Base-by-base conservation (phyloP, 2,113 vertebrate species). In the Siniperca chuatsi region DNA sequence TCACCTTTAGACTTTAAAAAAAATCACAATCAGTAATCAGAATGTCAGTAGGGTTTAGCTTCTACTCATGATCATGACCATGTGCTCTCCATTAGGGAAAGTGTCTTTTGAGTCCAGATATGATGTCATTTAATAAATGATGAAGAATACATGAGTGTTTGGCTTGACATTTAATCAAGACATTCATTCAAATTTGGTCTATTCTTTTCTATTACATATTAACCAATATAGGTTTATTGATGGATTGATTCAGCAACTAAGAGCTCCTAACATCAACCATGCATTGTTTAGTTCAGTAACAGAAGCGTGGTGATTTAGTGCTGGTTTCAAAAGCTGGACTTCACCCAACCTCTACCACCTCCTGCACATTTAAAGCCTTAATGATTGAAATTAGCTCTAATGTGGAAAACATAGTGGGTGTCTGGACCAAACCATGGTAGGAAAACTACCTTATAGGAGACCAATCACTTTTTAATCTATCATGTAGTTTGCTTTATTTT, bases 401-500 rank as follows among this genome's bases (percentile, higher is more conserved):
- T 40, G 35, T 54, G 29, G 35, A 68, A 72, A 73, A 58, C 8
- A 61, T 12, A 54, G 21, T 11, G 8, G 46, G 42, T 82, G 54
- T 78, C 81, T 64, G 46, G 35, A 75, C 57, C 4, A 64, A 73
- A 48, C 58, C 16, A 13, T 29, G 23, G 18, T 50, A n/a, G 23
- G 40, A 65, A 66, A 76, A 54, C 44, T 25, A 57, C 35, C 15
- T 65, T 29, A 29, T 8, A 74, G 50, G 69, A 25, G 23, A 52
- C 29, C 25, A 65, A 87, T 76, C 33, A 55, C 40, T 75, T 75
- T 84, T 69, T 52, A 67, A 75, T 82, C 0, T 40, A 42, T 68
- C n/a, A 29, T 50, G 40, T 13, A 44, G 11, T 66, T 87, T 74
- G 54, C 42, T 82, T 75, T 88, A 66, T 62, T 81, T 68, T 84